Evolutionary conservation across 2,888 invertebrate species (phyloP).

Genomic region (Agapostemon virescens): DNA sequence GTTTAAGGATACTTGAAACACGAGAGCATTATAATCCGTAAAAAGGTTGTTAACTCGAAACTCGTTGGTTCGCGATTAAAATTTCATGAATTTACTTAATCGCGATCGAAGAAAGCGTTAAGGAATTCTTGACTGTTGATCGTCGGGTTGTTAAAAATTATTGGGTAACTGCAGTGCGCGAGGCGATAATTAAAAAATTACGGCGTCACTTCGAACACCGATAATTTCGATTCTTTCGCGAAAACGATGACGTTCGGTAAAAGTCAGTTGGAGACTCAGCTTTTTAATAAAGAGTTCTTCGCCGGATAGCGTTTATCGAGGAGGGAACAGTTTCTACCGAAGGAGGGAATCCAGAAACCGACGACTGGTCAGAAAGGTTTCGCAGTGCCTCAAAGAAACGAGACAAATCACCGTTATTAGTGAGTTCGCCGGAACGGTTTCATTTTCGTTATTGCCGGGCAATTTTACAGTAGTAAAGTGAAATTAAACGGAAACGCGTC

Average conservation of each 20-base stretch:
- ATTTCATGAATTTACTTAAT: not conserved
- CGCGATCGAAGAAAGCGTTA: not conserved
- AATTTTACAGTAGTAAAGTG: slow-evolving; percentile 79
- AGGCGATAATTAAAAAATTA: not conserved
- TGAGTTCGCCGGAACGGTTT: slow-evolving; percentile 58
- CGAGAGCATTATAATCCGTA: not conserved
- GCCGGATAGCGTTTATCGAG: not conserved
- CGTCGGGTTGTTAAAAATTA: not conserved
- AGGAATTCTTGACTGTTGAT: not conserved
- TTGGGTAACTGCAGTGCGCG: not conserved
- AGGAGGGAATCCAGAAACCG: slow-evolving; percentile 41
- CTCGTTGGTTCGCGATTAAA: not conserved
- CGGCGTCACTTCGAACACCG: not conserved
- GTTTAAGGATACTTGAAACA: not conserved
- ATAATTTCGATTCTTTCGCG: not conserved
- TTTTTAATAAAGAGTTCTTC: not conserved
- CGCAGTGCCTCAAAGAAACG: slow-evolving; percentile 38
- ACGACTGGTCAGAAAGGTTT: slow-evolving; percentile 37
- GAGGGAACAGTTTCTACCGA: slow-evolving; percentile 4
- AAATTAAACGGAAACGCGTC: slow-evolving; percentile 71
- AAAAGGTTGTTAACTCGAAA: not conserved
- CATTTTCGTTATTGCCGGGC: slow-evolving; percentile 74
- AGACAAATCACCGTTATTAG: slow-evolving; percentile 73
- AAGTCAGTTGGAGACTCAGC: not conserved
- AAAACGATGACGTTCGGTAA: not conserved